phyloP scores from a whole-genome alignment of 2,113 vertebrate genomes.

The Nanorana parkeri region DNA sequence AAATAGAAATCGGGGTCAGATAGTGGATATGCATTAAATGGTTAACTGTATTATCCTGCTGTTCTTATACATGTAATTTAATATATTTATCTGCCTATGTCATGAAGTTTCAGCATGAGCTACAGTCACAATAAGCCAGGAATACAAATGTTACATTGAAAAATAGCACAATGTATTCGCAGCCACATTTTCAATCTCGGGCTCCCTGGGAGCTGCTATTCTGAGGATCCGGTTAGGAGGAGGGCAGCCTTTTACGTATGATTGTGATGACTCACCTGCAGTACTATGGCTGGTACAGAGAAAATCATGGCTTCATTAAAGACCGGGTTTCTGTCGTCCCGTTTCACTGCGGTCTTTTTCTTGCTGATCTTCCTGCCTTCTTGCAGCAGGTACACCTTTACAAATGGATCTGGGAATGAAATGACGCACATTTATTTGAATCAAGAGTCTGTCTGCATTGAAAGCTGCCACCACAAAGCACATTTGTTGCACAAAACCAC shows the following conservation, averaged over 20 bases:
- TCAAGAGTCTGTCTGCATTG: too few species aligned
- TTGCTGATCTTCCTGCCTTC: constrained; percentile 98
- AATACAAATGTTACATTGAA: not conserved
- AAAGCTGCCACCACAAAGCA: too few species aligned
- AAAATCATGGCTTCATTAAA: constrained; percentile 99
- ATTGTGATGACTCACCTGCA: constrained; percentile 80
- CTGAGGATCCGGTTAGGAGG: not conserved
- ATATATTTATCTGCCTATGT: too few species aligned
- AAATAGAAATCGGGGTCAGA: not conserved
- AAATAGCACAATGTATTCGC: not conserved
- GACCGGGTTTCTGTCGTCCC: constrained; percentile 93
- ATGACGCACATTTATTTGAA: not conserved
- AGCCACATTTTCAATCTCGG: not conserved
- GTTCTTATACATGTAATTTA: too few species aligned
- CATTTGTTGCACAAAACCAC: too few species aligned
- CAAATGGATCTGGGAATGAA: constrained; percentile 85
- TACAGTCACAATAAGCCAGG: not conserved
- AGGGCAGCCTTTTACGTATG: not conserved
- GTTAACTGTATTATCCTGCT: not conserved
- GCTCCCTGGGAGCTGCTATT: not conserved
- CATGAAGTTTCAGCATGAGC: not conserved
- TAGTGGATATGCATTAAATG: not conserved
- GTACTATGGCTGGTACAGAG: constrained; percentile 90
- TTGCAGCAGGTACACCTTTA: constrained; percentile 98
- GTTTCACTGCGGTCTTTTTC: constrained; percentile 94